Conservation (phyloP, 1,140 invertebrate species). For the Agrypnia vestita region DNA sequence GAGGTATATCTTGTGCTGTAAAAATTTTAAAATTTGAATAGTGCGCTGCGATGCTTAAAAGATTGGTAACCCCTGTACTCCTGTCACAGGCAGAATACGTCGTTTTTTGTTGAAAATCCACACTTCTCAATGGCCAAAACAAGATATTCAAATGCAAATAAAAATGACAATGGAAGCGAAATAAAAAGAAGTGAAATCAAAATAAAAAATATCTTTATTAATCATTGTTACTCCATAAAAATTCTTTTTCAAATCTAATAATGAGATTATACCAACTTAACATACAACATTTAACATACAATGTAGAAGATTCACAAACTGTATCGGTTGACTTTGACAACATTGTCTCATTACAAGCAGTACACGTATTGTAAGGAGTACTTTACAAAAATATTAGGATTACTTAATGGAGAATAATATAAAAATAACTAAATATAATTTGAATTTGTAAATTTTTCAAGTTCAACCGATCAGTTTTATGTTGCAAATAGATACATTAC, state of each 20-base stretch:
- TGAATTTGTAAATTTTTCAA: neutral
- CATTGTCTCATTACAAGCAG: neutral
- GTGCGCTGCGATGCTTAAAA: no score
- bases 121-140: neutral
- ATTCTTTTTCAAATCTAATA: constrained; percentile 28
- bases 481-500: constrained; percentile 2
- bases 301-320: no score
- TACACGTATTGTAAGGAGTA: neutral
- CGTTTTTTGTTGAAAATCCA: no score
- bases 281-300: constrained; percentile 9
- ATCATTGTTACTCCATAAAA: constrained; percentile 47
- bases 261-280: constrained; percentile 45
- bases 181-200: constrained; percentile 55
- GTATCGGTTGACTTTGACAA: neutral
- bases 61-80: no score
- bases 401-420: neutral
- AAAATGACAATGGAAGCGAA: constrained; percentile 48
- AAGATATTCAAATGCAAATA: constrained; percentile 46
- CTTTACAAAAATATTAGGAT: neutral
- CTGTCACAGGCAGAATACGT: no score
- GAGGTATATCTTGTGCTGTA: no score
- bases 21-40: no score
- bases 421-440: no score
- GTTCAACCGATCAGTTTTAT: neutral
- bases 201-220: constrained; percentile 59